phyloP scores from a whole-genome alignment of 2,888 invertebrate species.

The Meloe dianella region DNA sequence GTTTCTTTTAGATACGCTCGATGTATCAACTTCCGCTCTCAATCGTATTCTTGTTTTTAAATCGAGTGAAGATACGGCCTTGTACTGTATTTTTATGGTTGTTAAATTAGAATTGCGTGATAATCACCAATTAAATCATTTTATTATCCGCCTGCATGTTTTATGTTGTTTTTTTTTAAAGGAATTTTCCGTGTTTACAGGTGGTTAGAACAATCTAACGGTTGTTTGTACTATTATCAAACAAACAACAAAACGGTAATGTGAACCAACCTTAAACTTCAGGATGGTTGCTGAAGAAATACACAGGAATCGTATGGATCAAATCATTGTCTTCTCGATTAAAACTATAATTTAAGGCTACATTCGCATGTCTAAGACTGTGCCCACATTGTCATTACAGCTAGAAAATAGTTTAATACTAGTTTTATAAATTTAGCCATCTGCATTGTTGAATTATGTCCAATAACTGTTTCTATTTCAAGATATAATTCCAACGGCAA shows the following conservation, averaged over 20 bases:
- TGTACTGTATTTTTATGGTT: background rate
- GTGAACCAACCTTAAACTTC: too few relatives aligned
- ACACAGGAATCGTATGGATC: background rate
- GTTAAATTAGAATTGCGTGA: background rate
- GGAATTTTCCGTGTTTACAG: background rate
- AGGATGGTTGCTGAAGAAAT: too few relatives aligned
- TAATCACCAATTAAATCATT: background rate
- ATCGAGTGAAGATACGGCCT: background rate
- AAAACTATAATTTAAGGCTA: too few relatives aligned
- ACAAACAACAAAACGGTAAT: background rate
- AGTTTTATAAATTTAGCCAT: too few relatives aligned
- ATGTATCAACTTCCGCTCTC: too few relatives aligned
- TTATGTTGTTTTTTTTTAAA: background rate
- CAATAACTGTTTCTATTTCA: slow-evolving; percentile 1
- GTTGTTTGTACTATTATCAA: background rate
- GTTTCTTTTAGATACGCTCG: too few relatives aligned
- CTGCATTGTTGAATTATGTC: background rate
- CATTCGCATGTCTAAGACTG: too few relatives aligned
- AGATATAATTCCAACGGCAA: background rate
- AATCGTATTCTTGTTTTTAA: background rate
- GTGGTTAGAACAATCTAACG: too few relatives aligned
- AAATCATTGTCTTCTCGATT: too few relatives aligned
- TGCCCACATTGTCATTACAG: too few relatives aligned
- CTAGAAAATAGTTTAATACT: too few relatives aligned
- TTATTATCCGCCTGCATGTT: background rate